Evolutionary conservation across 2,888 invertebrate genomes (phyloP), one percentile per base, ranked within the genome.

Genomic region (Synergus gifuensis): DNA sequence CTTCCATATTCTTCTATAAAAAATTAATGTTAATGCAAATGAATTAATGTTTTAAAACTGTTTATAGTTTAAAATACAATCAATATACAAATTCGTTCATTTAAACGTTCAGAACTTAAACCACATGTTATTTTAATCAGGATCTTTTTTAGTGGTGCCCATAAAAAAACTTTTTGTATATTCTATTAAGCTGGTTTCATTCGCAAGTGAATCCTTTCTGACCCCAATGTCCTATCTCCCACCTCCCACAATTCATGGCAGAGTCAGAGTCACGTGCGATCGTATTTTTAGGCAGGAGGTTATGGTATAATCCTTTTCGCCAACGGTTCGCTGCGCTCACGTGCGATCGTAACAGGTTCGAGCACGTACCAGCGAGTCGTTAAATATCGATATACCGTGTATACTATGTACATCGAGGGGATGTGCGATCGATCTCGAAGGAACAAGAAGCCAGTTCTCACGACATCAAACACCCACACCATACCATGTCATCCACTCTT

Each of bases 361-460:
- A 78, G 78, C 80, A 80, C 80, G 82, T 80, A 80, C 78, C 49
- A 69, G 78, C 79, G 80, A 79, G 77, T 82, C 82, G 78, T 82
- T 82, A 79, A 80, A 79, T 77, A 64, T 78, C 58, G 79, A 77
- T 79, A 79, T 78, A 80, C 69, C 82, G 76, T 67, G 79, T 79
- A 79, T 78, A 76, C 16, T 76, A 60, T 42, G 60, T 76, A 67
- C 78, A 78, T 66, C 54, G 60, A 54, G 67, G 78, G 67, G 80
- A 82, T 80, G 78, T 79, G 78, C 83, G 80, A 83, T 83, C 83
- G 82, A 83, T 82, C 81, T 81, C 79, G 77, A 80, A 79, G 67
- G 76, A 82, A 83, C 73, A 77, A 81, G 83, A 82, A 83, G 82
- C 81, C 83, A 80, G 82, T 83, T 82, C 83, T 81, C 82, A 82